A percentile compares a stretch with the other conserved stretches of the same genome.
phyloP scores from a whole-genome alignment of 2,113 vertebrate genomes.

The Mesoclemmys tuberculata region DNA sequence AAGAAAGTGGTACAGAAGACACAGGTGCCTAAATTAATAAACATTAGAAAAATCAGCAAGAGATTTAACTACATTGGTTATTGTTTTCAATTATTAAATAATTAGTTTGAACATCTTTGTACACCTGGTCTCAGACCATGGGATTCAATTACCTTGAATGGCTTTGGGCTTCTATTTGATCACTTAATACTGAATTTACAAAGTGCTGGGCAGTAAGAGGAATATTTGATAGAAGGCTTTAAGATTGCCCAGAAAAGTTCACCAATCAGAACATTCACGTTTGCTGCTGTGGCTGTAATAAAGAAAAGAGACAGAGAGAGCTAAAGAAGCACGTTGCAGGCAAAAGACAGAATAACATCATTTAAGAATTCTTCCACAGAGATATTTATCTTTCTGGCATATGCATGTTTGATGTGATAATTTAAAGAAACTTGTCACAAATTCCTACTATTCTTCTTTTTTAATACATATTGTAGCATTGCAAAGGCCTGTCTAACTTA shows the following conservation, averaged over 20 bases:
- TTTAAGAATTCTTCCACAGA: background rate
- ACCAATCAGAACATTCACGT: conserved; percentile 54
- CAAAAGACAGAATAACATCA: background rate
- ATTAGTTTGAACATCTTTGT: conserved; percentile 82
- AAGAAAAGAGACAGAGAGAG: conserved; percentile 30
- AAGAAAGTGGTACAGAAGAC: conserved; percentile 76
- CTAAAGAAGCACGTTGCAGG: conserved; percentile 1
- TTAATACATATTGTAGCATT: background rate
- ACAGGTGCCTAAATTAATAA: conserved; percentile 88
- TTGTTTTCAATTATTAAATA: conserved; percentile 88
- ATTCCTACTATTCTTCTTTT: background rate
- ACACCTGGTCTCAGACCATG: conserved; percentile 80
- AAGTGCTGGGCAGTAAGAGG: conserved; percentile 52
- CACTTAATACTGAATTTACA: conserved; percentile 65
- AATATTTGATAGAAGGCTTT: conserved; percentile 31
- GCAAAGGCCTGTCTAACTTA: background rate
- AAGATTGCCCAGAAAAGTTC: conserved; percentile 75
- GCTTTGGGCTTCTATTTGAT: conserved; percentile 68
- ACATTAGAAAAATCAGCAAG: conserved; percentile 85
- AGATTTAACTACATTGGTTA: conserved; percentile 83
- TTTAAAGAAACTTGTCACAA: background rate
- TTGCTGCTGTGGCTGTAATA: conserved; percentile 55
- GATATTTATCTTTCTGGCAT: background rate
- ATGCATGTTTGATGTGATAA: background rate
- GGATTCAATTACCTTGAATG: conserved; percentile 69